phyloP scores from a whole-genome alignment of 37 sponge, comb jelly and placozoan species.

The Lycopodina hypogea region DNA sequence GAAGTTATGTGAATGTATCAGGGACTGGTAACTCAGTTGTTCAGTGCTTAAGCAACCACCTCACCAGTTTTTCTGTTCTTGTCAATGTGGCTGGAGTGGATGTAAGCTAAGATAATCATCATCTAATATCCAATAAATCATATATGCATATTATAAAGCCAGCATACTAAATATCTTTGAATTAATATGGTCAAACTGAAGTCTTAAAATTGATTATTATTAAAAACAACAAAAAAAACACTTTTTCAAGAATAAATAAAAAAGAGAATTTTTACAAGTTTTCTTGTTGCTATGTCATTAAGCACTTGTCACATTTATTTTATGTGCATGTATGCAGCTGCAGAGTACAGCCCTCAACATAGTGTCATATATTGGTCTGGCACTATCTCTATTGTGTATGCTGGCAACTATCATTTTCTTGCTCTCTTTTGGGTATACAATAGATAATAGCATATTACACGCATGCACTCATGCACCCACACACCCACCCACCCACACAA shows the following conservation, averaged over 20 bases:
- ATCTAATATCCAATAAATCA: neutral
- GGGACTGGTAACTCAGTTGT: neutral
- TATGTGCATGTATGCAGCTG: too few species aligned
- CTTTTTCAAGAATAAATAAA: too few species aligned
- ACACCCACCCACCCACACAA: too few species aligned
- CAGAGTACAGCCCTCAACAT: neutral
- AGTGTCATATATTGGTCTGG: constrained; percentile 31
- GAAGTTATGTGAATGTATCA: too few species aligned
- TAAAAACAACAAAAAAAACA: too few species aligned
- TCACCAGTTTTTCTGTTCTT: constrained; percentile 68
- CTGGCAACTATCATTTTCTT: constrained; percentile 27
- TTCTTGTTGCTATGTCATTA: too few species aligned
- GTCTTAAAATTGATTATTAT: too few species aligned
- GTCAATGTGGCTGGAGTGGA: constrained; percentile 50
- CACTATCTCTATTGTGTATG: constrained; percentile 24
- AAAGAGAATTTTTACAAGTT: too few species aligned
- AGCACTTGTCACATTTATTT: too few species aligned
- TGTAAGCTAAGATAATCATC: neutral
- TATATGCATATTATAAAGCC: too few species aligned
- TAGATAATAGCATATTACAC: neutral
- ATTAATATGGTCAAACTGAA: too few species aligned
- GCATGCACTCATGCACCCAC: neutral
- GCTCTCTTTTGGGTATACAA: constrained; percentile 18
- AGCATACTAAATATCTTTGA: too few species aligned
- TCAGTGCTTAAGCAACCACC: constrained; percentile 38